A percentile compares a stretch with the other conserved stretches of the same genome.
Evolutionary conservation across 2,888 invertebrate species (phyloP).

Genomic region (Aspidiotus destructor): DNA sequence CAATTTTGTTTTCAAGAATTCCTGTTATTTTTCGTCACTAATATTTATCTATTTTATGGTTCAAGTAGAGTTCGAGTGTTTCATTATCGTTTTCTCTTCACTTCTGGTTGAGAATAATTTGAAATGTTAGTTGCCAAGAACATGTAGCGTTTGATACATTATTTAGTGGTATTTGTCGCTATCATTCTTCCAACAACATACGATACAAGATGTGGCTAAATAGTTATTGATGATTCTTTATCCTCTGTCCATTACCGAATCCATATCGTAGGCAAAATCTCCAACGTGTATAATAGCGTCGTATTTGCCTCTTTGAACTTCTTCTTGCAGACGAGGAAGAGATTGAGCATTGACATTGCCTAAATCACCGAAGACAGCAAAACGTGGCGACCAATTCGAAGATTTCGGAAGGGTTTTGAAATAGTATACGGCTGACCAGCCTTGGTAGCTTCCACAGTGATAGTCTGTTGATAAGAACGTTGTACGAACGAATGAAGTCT

Average conservation of each 20-base stretch:
- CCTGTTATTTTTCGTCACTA: too few species aligned
- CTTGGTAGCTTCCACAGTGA: slow-evolving; percentile 65
- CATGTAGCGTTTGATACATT: too few species aligned
- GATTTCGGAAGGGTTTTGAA: slow-evolving; percentile 62
- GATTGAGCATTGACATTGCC: slow-evolving; percentile 86
- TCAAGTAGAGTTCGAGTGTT: too few species aligned
- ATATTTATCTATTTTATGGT: too few species aligned
- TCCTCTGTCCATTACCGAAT: slow-evolving; percentile 46
- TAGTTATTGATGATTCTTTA: too few species aligned
- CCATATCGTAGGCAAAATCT: slow-evolving; percentile 92
- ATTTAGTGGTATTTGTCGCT: too few species aligned
- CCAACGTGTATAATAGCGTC: slow-evolving; percentile 86
- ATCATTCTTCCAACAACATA: too few species aligned
- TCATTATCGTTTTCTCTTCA: too few species aligned
- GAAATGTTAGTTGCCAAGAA: too few species aligned
- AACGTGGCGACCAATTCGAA: slow-evolving; percentile 60
- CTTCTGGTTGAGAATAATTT: too few species aligned
- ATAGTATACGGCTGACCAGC: slow-evolving; percentile 72
- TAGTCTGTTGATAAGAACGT: slow-evolving; percentile 51
- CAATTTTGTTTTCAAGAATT: too few species aligned
- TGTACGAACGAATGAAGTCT: not conserved
- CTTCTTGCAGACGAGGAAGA: slow-evolving; percentile 70
- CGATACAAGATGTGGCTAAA: too few species aligned
- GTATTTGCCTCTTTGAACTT: slow-evolving; percentile 66
- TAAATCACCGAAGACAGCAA: slow-evolving; percentile 89